These are phyloP conservation scores for Apamea anceps DNA, from an alignment of 2,888 invertebrate genomes.

Conservation along the genomic window DNA sequence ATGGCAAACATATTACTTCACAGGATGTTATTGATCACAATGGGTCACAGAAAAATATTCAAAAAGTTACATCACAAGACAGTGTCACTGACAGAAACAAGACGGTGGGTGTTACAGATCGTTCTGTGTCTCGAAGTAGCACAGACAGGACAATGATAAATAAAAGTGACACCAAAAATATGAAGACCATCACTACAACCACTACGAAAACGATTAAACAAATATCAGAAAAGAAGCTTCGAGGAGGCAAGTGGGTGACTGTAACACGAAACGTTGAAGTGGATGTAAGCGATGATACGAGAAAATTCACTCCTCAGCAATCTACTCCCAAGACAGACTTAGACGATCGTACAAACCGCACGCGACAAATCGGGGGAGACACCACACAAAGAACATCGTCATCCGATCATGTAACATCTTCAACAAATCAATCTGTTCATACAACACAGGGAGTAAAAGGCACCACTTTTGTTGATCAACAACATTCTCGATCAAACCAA, in stretches of 20 bases:
- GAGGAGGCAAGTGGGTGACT: slow-evolving; percentile 87
- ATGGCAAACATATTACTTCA: slow-evolving; percentile 71
- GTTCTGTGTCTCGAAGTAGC: slow-evolving; percentile 72
- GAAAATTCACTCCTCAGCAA: slow-evolving; percentile 57
- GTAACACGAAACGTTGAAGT: slow-evolving; percentile 92
- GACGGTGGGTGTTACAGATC: slow-evolving; percentile 71
- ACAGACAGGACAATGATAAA: slow-evolving; percentile 75
- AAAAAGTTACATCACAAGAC: slow-evolving; percentile 82
- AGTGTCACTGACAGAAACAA: slow-evolving; percentile 70
- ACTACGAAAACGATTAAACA: slow-evolving; percentile 90
- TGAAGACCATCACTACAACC: slow-evolving; percentile 80
- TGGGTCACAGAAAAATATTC: slow-evolving; percentile 84
- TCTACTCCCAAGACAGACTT: slow-evolving; percentile 60
- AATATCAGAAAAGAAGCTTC: slow-evolving; percentile 90
- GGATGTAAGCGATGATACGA: slow-evolving; percentile 84
- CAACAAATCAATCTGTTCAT: slow-evolving; percentile 69
- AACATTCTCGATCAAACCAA: slow-evolving; percentile 72
- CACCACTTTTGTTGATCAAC: slow-evolving; percentile 69
- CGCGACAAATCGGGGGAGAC: slow-evolving; percentile 66
- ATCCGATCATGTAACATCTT: slow-evolving; percentile 73
- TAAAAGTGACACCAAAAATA: slow-evolving; percentile 78
- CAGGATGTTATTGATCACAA: slow-evolving; percentile 66
- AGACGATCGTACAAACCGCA: slow-evolving; percentile 66
- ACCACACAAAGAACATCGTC: slow-evolving; percentile 72
- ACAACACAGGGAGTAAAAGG: slow-evolving; percentile 71